Conservation (phyloP, 2,113 vertebrate species). For the Coryphaenoides rupestris region DNA sequence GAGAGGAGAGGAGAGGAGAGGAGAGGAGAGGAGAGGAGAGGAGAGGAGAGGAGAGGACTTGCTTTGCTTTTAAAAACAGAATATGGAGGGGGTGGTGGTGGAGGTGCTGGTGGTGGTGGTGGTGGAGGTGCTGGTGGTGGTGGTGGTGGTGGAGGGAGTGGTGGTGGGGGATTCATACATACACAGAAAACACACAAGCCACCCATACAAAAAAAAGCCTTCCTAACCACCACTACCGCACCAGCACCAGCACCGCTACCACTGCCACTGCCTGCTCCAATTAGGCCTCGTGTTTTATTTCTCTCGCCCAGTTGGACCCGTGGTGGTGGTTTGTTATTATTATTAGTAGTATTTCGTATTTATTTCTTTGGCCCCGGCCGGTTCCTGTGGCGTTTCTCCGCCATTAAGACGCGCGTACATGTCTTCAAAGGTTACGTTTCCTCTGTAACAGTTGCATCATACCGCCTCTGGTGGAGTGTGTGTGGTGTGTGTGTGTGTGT, state of each 20-base stretch:
- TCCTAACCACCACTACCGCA: constrained; percentile 19
- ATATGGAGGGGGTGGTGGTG: constrained; percentile 31
- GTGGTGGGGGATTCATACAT: not conserved
- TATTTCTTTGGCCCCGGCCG: not conserved
- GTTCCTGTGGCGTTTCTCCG: constrained; percentile 16
- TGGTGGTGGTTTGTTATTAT: not conserved
- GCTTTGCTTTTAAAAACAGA: constrained; percentile 42
- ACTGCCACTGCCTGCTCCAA: constrained; percentile 42
- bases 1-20: constrained; percentile 34
- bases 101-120: too few species aligned
- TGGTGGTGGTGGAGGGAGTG: too few species aligned
- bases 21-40: too few species aligned
- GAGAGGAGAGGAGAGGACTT: constrained; percentile 33
- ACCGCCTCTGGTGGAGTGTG: constrained; percentile 40
- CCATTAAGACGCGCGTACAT: constrained; percentile 32
- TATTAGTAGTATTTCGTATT: not conserved
- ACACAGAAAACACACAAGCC: constrained; percentile 22
- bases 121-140: too few species aligned
- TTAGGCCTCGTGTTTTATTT: constrained; percentile 28
- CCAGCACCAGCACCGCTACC: too few species aligned
- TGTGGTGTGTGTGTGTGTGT: constrained; percentile 12
- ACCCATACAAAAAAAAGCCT: constrained; percentile 25
- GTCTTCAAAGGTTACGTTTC: constrained; percentile 75
- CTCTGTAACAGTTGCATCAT: constrained; percentile 77
- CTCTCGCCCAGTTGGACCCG: constrained; percentile 2